Conservation (phyloP, 2,888 invertebrate species). For the Drosophila hawaiiensis region DNA sequence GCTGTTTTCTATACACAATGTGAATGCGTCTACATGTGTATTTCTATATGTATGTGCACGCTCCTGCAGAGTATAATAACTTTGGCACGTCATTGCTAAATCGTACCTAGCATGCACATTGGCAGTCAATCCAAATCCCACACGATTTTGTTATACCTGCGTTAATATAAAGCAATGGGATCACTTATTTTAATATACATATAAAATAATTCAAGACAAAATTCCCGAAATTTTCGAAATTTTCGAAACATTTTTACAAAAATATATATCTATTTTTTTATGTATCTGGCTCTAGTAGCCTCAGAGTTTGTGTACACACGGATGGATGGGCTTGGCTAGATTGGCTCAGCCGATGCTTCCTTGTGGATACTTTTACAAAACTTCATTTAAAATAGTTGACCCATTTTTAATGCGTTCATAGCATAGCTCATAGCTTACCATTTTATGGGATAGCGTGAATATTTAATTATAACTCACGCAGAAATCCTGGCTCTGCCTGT, state of each 20-base stretch:
- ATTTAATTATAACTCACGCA: too few relatives aligned
- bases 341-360: too few relatives aligned
- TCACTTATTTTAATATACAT: background rate
- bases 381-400: background rate
- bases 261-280: background rate
- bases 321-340: too few relatives aligned
- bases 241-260: background rate
- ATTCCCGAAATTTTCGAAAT: background rate
- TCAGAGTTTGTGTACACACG: background rate
- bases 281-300: background rate
- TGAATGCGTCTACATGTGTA: background rate
- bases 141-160: background rate
- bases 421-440: too few relatives aligned
- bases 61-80: constrained; percentile 8
- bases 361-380: background rate
- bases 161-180: background rate
- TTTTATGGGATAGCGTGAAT: too few relatives aligned
- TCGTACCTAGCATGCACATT: background rate
- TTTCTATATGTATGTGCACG: background rate
- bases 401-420: background rate
- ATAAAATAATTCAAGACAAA: background rate
- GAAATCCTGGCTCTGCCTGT: too few relatives aligned
- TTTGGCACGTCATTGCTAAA: constrained; percentile 6
- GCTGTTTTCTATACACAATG: constrained; percentile 6
- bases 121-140: background rate